A percentile compares a stretch with the other conserved stretches of the same genome.
Evolutionary conservation across 2,797 vertebrate genomes (phyloP).

Genomic region (Pristis pectinata): DNA sequence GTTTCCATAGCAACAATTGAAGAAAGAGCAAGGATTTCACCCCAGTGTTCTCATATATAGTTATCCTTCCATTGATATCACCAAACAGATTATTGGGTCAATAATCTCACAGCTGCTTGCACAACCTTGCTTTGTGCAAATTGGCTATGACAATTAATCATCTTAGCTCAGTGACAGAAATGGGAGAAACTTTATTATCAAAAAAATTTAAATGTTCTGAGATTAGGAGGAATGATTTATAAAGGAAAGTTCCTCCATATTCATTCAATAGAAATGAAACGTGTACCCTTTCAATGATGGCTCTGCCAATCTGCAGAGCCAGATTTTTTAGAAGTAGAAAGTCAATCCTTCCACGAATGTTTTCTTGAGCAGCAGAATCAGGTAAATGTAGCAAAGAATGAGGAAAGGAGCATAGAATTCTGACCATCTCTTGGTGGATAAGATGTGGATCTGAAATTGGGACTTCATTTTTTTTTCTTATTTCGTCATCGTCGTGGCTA

Average conservation of each 20-base stretch:
- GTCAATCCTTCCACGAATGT: background rate
- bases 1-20: background rate
- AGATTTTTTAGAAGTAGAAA: background rate
- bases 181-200: background rate
- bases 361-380: background rate
- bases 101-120: background rate
- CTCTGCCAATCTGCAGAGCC: background rate
- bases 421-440: background rate
- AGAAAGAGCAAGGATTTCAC: background rate
- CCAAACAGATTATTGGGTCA: background rate
- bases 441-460: background rate
- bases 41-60: background rate
- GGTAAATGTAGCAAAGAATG: background rate
- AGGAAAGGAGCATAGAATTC: background rate
- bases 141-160: background rate
- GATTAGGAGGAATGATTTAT: background rate
- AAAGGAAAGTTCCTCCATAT: background rate
- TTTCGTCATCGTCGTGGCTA: too few relatives aligned
- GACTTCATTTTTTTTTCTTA: too few relatives aligned
- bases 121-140: background rate
- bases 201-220: background rate
- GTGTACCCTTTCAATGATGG: background rate
- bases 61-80: background rate
- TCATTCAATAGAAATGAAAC: background rate
- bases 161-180: background rate